Conservation (phyloP, 2,113 vertebrate genomes). For the Hippocampus guttulatus region DNA sequence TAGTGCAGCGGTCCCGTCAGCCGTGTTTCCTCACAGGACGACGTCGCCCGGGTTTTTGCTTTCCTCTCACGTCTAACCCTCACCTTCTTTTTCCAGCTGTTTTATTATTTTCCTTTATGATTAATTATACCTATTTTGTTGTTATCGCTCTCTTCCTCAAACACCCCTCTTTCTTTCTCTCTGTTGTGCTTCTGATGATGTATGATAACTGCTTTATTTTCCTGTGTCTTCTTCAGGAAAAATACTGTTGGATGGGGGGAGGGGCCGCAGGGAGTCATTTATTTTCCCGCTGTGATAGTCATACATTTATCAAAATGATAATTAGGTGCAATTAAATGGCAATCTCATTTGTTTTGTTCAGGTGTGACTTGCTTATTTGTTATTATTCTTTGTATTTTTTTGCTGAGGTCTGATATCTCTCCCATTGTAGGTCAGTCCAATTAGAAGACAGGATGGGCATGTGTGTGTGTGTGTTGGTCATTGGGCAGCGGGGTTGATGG, state of each 20-base stretch:
- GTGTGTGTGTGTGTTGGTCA: constrained; percentile 3
- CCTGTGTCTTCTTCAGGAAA: constrained; percentile 63
- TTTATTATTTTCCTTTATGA: constrained; percentile 46
- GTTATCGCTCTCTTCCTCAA: constrained; percentile 39
- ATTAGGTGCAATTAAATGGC: constrained; percentile 82
- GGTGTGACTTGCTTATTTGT: constrained; percentile 65
- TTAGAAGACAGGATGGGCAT: constrained; percentile 42
- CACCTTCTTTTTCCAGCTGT: constrained; percentile 42
- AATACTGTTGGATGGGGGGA: constrained; percentile 31
- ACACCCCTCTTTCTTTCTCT: constrained; percentile 27
- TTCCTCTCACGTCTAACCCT: constrained; percentile 54
- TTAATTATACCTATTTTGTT: constrained; percentile 67
- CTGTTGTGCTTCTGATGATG: constrained; percentile 66
- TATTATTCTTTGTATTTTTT: constrained; percentile 46
- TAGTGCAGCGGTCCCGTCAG: constrained; percentile 58
- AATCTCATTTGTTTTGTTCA: constrained; percentile 78
- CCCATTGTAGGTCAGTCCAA: constrained; percentile 64
- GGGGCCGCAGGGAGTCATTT: constrained; percentile 63
- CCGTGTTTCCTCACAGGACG: constrained; percentile 56
- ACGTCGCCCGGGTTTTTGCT: constrained; percentile 54
- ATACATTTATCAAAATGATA: constrained; percentile 84
- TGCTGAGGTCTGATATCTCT: constrained; percentile 52
- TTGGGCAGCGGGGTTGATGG: constrained; percentile 40
- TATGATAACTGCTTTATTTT: constrained; percentile 69
- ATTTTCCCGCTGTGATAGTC: constrained; percentile 73